phyloP scores from a whole-genome alignment of 2,888 invertebrate genomes.

The Dicranocentrus wangi region DNA sequence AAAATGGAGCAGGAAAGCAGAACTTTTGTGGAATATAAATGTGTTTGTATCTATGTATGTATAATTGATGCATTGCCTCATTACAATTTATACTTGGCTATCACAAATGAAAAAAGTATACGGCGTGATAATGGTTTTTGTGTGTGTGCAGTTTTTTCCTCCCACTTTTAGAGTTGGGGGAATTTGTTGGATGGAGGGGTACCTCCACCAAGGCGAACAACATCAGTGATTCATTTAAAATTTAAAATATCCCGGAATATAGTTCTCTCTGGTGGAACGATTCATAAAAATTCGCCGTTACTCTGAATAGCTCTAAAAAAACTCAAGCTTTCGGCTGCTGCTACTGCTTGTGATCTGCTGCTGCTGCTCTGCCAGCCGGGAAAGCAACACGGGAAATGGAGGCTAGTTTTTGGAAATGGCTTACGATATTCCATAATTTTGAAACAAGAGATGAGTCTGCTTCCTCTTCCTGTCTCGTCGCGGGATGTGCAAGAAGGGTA shows the following conservation, averaged over 20 bases:
- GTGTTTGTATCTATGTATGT: slow-evolving; percentile 1
- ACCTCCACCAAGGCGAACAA: too few relatives aligned
- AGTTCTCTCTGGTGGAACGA: neutral
- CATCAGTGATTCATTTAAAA: slow-evolving; percentile 10
- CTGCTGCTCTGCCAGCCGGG: too few relatives aligned
- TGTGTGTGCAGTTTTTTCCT: neutral
- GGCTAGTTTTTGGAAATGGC: too few relatives aligned
- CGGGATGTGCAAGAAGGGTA: too few relatives aligned
- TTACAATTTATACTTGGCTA: slow-evolving; percentile 11
- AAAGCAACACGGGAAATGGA: too few relatives aligned
- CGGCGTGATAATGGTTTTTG: neutral
- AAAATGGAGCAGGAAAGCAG: neutral
- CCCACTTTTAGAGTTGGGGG: too few relatives aligned
- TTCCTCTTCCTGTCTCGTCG: neutral
- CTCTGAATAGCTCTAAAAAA: too few relatives aligned
- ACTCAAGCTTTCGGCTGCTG: too few relatives aligned
- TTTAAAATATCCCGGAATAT: neutral
- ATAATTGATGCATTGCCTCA: slow-evolving; percentile 10
- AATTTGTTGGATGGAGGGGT: too few relatives aligned
- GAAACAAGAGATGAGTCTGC: neutral
- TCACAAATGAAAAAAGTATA: neutral
- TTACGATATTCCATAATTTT: neutral
- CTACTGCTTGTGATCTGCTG: too few relatives aligned
- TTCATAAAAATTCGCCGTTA: neutral
- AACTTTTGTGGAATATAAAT: slow-evolving; percentile 12